phyloP scores from a whole-genome alignment of 2,888 invertebrate genomes.

The Sylvicola cinctus region DNA sequence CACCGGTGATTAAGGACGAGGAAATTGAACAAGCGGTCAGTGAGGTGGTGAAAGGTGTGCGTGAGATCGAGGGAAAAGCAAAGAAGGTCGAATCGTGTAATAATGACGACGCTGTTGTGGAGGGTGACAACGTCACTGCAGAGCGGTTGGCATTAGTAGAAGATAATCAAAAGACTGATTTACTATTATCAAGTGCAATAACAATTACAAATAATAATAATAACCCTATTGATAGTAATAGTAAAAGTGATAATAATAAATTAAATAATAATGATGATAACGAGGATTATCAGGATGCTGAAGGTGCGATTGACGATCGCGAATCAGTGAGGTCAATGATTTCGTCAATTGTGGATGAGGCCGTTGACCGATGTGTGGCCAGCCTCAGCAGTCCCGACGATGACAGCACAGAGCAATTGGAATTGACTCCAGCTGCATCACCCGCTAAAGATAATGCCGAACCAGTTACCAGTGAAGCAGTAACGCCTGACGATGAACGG shows the following conservation, averaged over 20 bases:
- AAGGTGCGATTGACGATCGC: slow-evolving; percentile 2
- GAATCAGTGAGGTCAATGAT: slow-evolving; percentile 12
- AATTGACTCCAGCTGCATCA: slow-evolving; percentile 24
- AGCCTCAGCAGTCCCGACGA: slow-evolving; percentile 7
- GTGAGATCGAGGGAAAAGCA: slow-evolving; percentile 23
- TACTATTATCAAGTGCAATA: slow-evolving; percentile 16
- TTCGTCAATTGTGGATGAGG: slow-evolving; percentile 19
- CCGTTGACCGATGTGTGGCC: slow-evolving; percentile 16
- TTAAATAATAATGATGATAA: slow-evolving; percentile 7
- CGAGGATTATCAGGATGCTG: slow-evolving; percentile 10
- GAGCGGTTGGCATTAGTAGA: slow-evolving; percentile 8
- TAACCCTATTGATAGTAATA: slow-evolving; percentile 10
- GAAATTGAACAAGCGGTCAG: slow-evolving; percentile 31
- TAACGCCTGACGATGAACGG: slow-evolving; percentile 3
- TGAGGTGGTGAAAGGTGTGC: slow-evolving; percentile 29
- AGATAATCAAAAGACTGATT: slow-evolving; percentile 24
- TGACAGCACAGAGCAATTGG: slow-evolving; percentile 15
- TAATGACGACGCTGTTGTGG: slow-evolving; percentile 26
- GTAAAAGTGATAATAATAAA: slow-evolving; percentile 5
- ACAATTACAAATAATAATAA: slow-evolving; percentile 10
- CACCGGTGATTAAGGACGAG: slow-evolving; percentile 30
- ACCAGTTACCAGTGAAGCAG: slow-evolving; percentile 12
- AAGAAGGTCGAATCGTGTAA: slow-evolving; percentile 4
- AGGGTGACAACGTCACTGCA: slow-evolving; percentile 16
- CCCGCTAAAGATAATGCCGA: slow-evolving; percentile 11